A percentile compares a stretch with the other conserved stretches of the same genome.
Evolutionary conservation across 2,888 invertebrate genomes (phyloP).

Genomic region (Cheilosia scutellata): DNA sequence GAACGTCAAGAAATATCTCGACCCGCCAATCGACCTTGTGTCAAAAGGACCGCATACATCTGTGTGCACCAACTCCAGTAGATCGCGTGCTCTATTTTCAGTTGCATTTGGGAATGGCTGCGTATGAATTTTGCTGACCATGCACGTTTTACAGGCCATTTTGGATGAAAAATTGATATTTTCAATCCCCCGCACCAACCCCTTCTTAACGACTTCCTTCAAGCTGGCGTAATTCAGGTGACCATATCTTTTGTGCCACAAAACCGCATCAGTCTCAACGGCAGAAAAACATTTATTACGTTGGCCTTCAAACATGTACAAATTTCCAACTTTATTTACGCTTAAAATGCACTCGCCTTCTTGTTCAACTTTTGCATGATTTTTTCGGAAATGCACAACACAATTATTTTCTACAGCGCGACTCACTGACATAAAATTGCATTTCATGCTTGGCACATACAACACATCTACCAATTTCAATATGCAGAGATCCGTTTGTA

Average conservation of each 20-base stretch:
- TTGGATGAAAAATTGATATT: slow-evolving; percentile 34
- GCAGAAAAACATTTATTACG: slow-evolving; percentile 41
- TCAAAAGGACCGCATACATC: slow-evolving; percentile 46
- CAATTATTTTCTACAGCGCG: slow-evolving; percentile 39
- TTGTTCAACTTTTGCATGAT: slow-evolving; percentile 29
- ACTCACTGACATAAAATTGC: slow-evolving; percentile 47
- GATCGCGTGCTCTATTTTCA: slow-evolving; percentile 37
- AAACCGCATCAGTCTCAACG: slow-evolving; percentile 25
- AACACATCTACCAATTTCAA: slow-evolving; percentile 48
- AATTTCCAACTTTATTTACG: slow-evolving; percentile 30
- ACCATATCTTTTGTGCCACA: slow-evolving; percentile 48
- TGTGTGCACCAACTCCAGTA: slow-evolving; percentile 46
- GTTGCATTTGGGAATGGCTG: slow-evolving; percentile 54
- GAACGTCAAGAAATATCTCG: slow-evolving; percentile 59
- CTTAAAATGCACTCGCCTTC: slow-evolving; percentile 40
- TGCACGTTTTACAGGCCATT: slow-evolving; percentile 20
- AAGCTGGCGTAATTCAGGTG: slow-evolving; percentile 58
- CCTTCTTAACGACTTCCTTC: slow-evolving; percentile 40
- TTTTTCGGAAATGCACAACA: slow-evolving; percentile 37
- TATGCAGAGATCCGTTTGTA: slow-evolving; percentile 46
- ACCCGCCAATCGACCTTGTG: slow-evolving; percentile 49
- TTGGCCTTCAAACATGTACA: slow-evolving; percentile 37
- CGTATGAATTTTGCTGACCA: slow-evolving; percentile 53
- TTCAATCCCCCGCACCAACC: slow-evolving; percentile 45
- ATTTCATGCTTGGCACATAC: slow-evolving; percentile 44